phyloP scores from a whole-genome alignment of 2,888 invertebrate genomes.

The Athalia cordata region DNA sequence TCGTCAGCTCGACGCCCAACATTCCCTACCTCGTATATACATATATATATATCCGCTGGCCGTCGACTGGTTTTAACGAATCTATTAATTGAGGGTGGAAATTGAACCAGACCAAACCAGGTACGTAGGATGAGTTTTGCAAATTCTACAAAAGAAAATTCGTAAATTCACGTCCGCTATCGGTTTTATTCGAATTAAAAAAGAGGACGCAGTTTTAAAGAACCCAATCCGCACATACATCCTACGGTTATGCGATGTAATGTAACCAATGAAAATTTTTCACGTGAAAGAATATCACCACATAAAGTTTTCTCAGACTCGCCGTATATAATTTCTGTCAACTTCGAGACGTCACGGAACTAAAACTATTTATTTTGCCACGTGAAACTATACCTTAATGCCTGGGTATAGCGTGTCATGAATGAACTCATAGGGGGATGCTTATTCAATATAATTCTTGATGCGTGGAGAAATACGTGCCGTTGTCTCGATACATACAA shows the following conservation, averaged over 20 bases:
- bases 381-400: not conserved
- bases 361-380: not conserved
- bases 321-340: not conserved
- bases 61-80: conserved; percentile 31
- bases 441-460: conserved; percentile 32
- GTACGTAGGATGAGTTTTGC: not conserved
- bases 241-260: not conserved
- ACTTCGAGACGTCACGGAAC: too few species aligned
- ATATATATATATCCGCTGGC: too few species aligned
- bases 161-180: conserved; percentile 3
- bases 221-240: not conserved
- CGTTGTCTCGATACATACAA: not conserved
- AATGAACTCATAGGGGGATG: not conserved
- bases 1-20: conserved; percentile 24
- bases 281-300: not conserved
- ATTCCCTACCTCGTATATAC: too few species aligned
- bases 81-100: conserved; percentile 33
- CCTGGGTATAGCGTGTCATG: not conserved
- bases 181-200: not conserved
- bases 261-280: not conserved
- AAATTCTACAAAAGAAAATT: conserved; percentile 10
- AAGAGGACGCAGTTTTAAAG: not conserved
- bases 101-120: not conserved
- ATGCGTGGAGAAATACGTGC: not conserved
- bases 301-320: not conserved